Percentiles rank a stretch among this genome's conserved stretches.
Conservation (phyloP, 2,888 invertebrate species). For the Dynastes grantii region DNA sequence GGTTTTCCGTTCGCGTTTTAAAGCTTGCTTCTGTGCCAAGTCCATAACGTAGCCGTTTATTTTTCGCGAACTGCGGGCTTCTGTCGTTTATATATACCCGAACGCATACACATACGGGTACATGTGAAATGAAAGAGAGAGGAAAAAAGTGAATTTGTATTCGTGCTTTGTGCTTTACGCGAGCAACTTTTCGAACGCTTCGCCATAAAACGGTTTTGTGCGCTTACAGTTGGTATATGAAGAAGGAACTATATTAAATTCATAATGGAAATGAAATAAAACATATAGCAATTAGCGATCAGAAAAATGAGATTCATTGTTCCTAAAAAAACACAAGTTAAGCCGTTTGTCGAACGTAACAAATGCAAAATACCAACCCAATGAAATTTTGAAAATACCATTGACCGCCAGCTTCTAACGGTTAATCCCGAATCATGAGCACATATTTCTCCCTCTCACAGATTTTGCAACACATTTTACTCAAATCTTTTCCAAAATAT, state of each 20-base stretch:
- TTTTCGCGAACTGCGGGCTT: slow-evolving; percentile 33
- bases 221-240: slow-evolving; percentile 7
- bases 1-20: slow-evolving; percentile 13
- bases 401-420: no score
- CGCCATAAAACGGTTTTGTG: slow-evolving; percentile 58
- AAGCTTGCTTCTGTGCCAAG: slow-evolving; percentile 25
- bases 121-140: slow-evolving; percentile 4
- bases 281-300: no score
- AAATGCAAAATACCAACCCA: no score
- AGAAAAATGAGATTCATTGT: no score
- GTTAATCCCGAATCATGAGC: no score
- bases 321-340: no score
- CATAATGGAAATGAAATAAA: slow-evolving; percentile 8
- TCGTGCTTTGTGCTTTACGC: slow-evolving; percentile 56
- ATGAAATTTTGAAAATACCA: no score
- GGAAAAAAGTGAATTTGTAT: slow-evolving; percentile 45
- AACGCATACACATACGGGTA: neutral
- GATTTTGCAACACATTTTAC: no score
- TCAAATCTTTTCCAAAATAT: no score
- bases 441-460: no score
- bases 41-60: slow-evolving; percentile 35
- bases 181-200: slow-evolving; percentile 58
- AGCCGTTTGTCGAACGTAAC: no score
- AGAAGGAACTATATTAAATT: neutral
- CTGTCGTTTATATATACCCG: slow-evolving; percentile 14